Evolutionary conservation across 2,888 invertebrate genomes (phyloP), one percentile per base, ranked within the genome.

Genomic region (Idaea dimidiata): DNA sequence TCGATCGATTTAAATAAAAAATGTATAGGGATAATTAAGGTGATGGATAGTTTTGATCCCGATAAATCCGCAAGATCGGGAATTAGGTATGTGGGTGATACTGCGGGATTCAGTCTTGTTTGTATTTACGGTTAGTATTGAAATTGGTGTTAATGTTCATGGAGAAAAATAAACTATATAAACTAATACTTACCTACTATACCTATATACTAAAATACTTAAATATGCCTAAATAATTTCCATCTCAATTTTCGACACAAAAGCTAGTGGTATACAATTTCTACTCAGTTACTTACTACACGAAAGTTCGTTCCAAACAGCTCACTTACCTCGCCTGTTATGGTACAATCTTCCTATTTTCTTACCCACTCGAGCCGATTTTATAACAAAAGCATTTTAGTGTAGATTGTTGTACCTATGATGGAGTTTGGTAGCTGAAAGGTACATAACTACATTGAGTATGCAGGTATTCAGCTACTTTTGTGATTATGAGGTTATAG

Each of bases 371-470:
- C 43, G 2, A 43, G 43, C 43, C 43, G 43, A 43, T 43, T 43
- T 43, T 43, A 43, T 43, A 43, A 43, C 43, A 43, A 43, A 43
- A 43, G 43, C 43, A 43, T 43, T 43, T 43, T 43, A 43, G 43
- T 43, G 10, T 43, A 43, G 43, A 43, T 43, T 43, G 43, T 43
- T 8, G 10, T 24, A 43, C 43, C 43, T 43, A 43, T 8, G 43
- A 43, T 43, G 43, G 14, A 43, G 10, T 43, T 43, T 43, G 43
- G 43, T 43, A 8, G 14, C 33, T 33, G 14, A 24, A n/a, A n/a
- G n/a, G n/a, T n/a, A n/a, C n/a, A n/a, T n/a, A n/a, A n/a, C 3
- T 24, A 24, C 24, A 24, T 24, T 1, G 24, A 24, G 24, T n/a
- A n/a, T n/a, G 24, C 5, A 24, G 24, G 24, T 24, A 24, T 24